Evolutionary conservation across 2,797 vertebrate genomes (phyloP).

Genomic region (Molothrus ater): DNA sequence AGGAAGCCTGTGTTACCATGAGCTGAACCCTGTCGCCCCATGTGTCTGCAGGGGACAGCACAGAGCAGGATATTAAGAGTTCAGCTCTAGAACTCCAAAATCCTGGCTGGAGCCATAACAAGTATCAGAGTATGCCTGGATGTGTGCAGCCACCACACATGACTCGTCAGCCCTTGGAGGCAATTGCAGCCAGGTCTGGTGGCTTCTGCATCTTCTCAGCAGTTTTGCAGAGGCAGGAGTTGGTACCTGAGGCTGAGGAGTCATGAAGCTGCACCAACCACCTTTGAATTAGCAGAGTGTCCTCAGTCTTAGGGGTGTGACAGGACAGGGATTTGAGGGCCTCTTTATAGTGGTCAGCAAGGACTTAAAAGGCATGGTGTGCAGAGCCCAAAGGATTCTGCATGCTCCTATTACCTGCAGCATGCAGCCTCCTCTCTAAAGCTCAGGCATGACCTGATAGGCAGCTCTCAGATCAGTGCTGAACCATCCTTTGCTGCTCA

Average conservation of each 20-base stretch:
- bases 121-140: not conserved
- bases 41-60: rapidly evolving
- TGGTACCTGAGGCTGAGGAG: rapidly evolving
- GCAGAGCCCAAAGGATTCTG: not conserved
- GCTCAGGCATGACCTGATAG: rapidly evolving
- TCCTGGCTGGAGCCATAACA: rapidly evolving
- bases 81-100: not conserved
- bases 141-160: not conserved
- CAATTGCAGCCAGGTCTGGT: not conserved
- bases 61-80: not conserved
- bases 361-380: not conserved
- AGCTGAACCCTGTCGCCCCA: rapidly evolving
- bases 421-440: not conserved
- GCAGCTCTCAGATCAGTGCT: not conserved
- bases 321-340: not conserved
- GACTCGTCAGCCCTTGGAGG: not conserved
- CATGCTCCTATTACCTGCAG: not conserved
- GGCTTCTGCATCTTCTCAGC: not conserved
- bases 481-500: not conserved
- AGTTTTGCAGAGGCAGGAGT: not conserved
- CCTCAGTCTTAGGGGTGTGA: not conserved
- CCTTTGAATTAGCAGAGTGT: not conserved
- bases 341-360: not conserved
- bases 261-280: rapidly evolving
- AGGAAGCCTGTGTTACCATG: not conserved